Evolutionary conservation across 2,888 invertebrate species (phyloP).

Genomic region (Acanthococcus lagerstroemiae): DNA sequence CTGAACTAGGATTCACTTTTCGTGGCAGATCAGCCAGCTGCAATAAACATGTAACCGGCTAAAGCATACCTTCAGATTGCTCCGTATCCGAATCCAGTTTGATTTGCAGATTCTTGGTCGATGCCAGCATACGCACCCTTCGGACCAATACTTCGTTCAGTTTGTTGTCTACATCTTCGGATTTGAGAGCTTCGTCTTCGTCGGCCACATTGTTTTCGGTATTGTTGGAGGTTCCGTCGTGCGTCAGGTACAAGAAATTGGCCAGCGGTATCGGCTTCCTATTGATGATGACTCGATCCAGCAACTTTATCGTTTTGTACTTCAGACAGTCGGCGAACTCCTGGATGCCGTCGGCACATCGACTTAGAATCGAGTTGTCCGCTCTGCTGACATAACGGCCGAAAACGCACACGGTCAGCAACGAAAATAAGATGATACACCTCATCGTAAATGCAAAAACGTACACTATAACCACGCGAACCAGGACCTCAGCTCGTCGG

Average conservation of each 20-base stretch:
- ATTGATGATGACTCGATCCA: slow-evolving; percentile 16
- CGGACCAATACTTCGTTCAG: slow-evolving; percentile 19
- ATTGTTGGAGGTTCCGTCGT: slow-evolving; percentile 1
- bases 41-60: too few relatives aligned
- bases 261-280: slow-evolving; percentile 23
- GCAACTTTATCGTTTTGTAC: slow-evolving; percentile 10
- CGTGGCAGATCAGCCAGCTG: too few relatives aligned
- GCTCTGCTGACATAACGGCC: slow-evolving; percentile 18
- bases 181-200: slow-evolving; percentile 15
- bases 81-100: slow-evolving; percentile 16
- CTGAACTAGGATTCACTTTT: too few relatives aligned
- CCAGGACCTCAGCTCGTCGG: neutral
- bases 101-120: slow-evolving; percentile 27
- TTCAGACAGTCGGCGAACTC: slow-evolving; percentile 31
- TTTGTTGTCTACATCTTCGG: slow-evolving; percentile 16
- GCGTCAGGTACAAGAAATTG: slow-evolving; percentile 21
- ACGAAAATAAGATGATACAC: slow-evolving; percentile 6
- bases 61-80: slow-evolving; percentile 11
- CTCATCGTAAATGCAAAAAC: neutral
- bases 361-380: slow-evolving; percentile 27
- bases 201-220: slow-evolving; percentile 1
- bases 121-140: slow-evolving; percentile 10
- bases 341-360: slow-evolving; percentile 33
- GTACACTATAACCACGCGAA: neutral
- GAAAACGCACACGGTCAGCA: slow-evolving; percentile 15